Conservation (phyloP, 2,113 vertebrate genomes). For the Amazona vittata region DNA sequence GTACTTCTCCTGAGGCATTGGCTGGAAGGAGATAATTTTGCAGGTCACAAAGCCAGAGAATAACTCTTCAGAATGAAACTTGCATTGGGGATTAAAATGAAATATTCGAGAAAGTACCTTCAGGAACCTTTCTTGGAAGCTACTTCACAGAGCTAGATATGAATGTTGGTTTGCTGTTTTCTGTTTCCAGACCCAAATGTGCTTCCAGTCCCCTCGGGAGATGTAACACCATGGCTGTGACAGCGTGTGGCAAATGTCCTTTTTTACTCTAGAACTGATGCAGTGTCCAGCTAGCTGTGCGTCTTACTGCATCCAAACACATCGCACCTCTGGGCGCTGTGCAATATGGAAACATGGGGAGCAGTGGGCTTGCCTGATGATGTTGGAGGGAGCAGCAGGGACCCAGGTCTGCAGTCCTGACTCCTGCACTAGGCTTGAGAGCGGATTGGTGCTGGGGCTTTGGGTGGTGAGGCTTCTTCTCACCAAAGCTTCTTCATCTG, state of each 20-base stretch:
- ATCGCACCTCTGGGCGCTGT: rapidly evolving
- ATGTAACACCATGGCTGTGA: rapidly evolving
- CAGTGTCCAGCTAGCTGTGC: neutral
- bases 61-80: neutral
- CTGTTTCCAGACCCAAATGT: neutral
- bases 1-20: neutral
- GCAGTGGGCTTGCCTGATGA: neutral
- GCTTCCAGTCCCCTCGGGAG: neutral
- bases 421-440: neutral
- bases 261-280: neutral
- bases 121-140: neutral
- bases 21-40: neutral
- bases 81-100: neutral
- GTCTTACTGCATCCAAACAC: neutral
- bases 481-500: neutral
- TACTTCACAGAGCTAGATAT: neutral
- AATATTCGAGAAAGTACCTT: neutral
- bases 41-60: neutral
- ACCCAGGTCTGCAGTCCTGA: neutral
- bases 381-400: too few species aligned
- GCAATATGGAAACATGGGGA: neutral
- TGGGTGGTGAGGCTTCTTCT: neutral
- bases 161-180: neutral
- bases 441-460: neutral
- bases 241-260: neutral